These are phyloP conservation scores for Oreochromis niloticus DNA, from an alignment of 2,113 vertebrate species.

Conservation along the genomic window DNA sequence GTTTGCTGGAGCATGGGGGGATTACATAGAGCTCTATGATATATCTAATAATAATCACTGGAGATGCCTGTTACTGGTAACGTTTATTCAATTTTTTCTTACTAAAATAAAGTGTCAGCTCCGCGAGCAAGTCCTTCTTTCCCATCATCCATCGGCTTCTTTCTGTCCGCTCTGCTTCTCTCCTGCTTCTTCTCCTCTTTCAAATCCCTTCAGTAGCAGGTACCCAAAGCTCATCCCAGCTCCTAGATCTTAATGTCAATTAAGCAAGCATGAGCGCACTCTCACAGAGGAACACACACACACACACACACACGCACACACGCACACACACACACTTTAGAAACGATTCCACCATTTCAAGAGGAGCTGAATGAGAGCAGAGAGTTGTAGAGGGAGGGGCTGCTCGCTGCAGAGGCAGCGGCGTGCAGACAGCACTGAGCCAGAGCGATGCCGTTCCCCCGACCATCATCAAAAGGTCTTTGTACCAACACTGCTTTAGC, in stretches of 20 bases:
- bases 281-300: neutral
- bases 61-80: neutral
- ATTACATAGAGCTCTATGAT: neutral
- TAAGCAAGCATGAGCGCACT: slow-evolving; percentile 4
- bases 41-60: neutral
- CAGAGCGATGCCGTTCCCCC: neutral
- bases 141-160: neutral
- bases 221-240: slow-evolving; percentile 8
- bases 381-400: slow-evolving; percentile 18
- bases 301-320: neutral
- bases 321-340: neutral
- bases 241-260: slow-evolving; percentile 49
- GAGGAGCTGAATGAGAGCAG: slow-evolving; percentile 18
- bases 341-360: slow-evolving; percentile 10
- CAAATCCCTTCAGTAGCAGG: slow-evolving; percentile 2
- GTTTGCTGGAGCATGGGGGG: neutral
- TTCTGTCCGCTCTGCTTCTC: neutral
- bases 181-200: neutral
- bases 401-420: slow-evolving; percentile 36
- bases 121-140: rapidly evolving
- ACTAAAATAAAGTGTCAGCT: neutral
- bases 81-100: neutral
- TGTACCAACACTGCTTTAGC: slow-evolving; percentile 55
- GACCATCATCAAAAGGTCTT: slow-evolving; percentile 62
- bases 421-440: slow-evolving; percentile 17